Conservation (phyloP, 2,888 invertebrate genomes). For the Eristalis intricaria region DNA sequence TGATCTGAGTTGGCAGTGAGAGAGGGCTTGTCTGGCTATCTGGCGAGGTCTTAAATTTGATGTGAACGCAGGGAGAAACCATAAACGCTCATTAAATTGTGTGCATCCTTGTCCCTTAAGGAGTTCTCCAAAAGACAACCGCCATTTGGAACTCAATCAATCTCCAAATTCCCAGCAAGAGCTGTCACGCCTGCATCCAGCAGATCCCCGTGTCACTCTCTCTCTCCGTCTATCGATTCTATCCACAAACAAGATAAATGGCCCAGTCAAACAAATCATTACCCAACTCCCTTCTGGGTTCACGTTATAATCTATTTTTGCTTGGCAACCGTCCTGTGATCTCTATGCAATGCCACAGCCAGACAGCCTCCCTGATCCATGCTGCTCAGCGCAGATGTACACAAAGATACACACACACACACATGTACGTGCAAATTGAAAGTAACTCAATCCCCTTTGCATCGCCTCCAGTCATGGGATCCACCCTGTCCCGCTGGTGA, state of each 20-base stretch:
- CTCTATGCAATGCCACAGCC: background rate
- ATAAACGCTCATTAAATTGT: too few species aligned
- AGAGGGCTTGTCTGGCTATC: too few species aligned
- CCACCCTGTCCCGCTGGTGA: background rate
- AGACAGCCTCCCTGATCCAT: constrained; percentile 3
- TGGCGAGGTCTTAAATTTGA: too few species aligned
- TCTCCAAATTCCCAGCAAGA: background rate
- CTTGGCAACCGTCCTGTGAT: constrained; percentile 6
- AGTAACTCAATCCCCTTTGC: constrained; percentile 16
- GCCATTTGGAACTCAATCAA: too few species aligned
- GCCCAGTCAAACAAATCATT: constrained; percentile 3
- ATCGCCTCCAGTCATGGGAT: background rate
- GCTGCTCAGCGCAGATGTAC: background rate
- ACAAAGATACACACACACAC: background rate
- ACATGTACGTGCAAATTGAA: background rate
- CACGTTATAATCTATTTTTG: constrained; percentile 13
- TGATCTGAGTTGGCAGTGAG: too few species aligned
- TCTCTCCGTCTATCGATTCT: background rate
- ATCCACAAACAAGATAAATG: background rate
- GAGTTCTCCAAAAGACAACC: too few species aligned
- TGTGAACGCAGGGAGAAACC: background rate
- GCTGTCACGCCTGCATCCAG: background rate
- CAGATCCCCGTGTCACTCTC: background rate
- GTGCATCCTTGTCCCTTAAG: too few species aligned
- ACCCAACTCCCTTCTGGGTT: background rate